A percentile compares a stretch with the other conserved stretches of the same genome.
Evolutionary conservation across 1,140 invertebrate species (phyloP).

Genomic region (Ips typographus): DNA sequence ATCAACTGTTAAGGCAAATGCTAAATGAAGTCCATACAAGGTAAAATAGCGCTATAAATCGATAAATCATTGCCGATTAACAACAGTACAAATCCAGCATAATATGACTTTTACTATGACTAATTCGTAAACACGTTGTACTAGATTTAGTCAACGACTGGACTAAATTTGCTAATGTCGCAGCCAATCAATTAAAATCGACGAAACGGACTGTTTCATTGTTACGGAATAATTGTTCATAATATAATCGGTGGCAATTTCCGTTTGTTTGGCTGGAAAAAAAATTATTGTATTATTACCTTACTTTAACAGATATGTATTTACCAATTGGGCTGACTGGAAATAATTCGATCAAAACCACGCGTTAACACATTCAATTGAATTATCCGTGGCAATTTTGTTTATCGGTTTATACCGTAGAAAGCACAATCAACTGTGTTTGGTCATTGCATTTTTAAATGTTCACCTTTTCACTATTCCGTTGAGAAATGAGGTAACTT

Average conservation of each 20-base stretch:
- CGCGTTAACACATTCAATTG: conserved; percentile 11
- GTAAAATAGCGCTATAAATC: too few relatives aligned
- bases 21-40: too few relatives aligned
- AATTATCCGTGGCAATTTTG: conserved; percentile 6
- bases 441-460: too few relatives aligned
- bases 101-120: background rate
- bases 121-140: conserved; percentile 15
- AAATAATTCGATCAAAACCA: conserved; percentile 10
- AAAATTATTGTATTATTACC: background rate
- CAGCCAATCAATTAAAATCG: conserved; percentile 12
- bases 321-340: conserved; percentile 9
- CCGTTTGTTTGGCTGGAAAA: background rate
- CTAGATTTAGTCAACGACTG: conserved; percentile 5
- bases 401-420: conserved; percentile 2
- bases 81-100: too few relatives aligned
- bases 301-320: too few relatives aligned
- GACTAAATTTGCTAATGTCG: conserved; percentile 11
- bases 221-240: conserved; percentile 9
- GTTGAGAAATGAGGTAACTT: too few relatives aligned
- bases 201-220: conserved; percentile 14
- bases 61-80: too few relatives aligned
- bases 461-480: too few relatives aligned
- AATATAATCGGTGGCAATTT: background rate
- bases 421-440: background rate
- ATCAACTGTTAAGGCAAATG: too few relatives aligned